phyloP scores from a whole-genome alignment of 2,113 vertebrate genomes.

The Labrus mixtus region DNA sequence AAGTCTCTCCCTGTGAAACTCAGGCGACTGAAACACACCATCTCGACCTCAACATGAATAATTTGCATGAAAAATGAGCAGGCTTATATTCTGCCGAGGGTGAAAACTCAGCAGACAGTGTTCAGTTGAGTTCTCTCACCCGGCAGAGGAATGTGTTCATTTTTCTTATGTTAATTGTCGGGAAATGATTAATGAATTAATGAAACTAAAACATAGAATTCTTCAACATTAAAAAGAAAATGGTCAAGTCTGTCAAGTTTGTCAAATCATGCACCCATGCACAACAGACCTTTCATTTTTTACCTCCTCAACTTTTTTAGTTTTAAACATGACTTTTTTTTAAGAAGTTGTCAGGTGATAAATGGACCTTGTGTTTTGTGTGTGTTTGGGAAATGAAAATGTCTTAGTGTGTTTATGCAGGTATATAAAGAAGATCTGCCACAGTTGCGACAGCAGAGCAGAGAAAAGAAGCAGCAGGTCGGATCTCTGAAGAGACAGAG shows the following conservation, averaged over 20 bases:
- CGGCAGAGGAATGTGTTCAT: background rate
- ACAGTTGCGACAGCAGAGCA: conserved; percentile 88
- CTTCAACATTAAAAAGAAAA: background rate
- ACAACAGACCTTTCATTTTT: background rate
- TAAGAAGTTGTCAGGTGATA: background rate
- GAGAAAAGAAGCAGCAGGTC: conserved; percentile 89
- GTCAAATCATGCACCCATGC: no score
- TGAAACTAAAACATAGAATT: background rate
- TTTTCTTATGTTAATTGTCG: background rate
- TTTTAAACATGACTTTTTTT: background rate
- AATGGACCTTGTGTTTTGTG: conserved; percentile 31
- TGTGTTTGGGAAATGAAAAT: conserved; percentile 14
- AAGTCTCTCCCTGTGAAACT: conserved; percentile 3
- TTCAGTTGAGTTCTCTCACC: background rate
- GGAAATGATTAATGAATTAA: background rate
- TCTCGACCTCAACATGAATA: background rate
- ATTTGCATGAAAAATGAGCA: conserved; percentile 29
- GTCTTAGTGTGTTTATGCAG: conserved; percentile 65
- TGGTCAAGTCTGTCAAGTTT: no score
- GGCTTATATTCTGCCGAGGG: background rate
- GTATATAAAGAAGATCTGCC: conserved; percentile 99
- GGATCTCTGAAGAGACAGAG: conserved; percentile 93
- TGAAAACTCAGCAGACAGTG: conserved; percentile 7
- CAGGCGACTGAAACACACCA: conserved; percentile 17
- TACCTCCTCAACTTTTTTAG: background rate